Evolutionary conservation across 2,888 invertebrate genomes (phyloP).

Genomic region (Sicus ferrugineus): DNA sequence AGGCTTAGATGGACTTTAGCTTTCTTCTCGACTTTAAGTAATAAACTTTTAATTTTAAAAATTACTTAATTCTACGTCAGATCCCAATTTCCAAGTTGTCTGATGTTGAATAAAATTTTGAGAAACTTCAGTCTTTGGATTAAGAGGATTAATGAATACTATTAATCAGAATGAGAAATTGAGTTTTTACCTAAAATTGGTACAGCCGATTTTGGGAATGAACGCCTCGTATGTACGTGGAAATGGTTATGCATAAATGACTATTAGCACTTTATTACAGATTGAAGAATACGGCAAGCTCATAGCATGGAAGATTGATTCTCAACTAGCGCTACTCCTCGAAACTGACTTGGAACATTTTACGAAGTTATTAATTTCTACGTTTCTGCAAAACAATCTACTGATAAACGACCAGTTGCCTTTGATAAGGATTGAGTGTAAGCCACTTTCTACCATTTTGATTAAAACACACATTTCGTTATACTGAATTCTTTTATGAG

Average conservation of each 20-base stretch:
- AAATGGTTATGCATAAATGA: not conserved
- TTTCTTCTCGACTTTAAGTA: too few species aligned
- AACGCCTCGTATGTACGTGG: not conserved
- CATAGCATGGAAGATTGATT: slow-evolving; percentile 81
- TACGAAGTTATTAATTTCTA: slow-evolving; percentile 73
- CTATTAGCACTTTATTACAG: slow-evolving; percentile 64
- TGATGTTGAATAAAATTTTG: not conserved
- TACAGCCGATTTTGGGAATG: too few species aligned
- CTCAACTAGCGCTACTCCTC: slow-evolving; percentile 77
- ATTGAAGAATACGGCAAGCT: slow-evolving; percentile 81
- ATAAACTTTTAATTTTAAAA: too few species aligned
- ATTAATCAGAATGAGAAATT: too few species aligned
- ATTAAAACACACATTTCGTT: not conserved
- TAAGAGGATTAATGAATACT: not conserved
- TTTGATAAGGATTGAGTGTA: slow-evolving; percentile 81
- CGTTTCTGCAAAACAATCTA: slow-evolving; percentile 76
- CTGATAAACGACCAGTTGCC: slow-evolving; percentile 80
- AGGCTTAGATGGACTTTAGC: too few species aligned
- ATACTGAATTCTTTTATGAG: not conserved
- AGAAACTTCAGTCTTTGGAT: not conserved
- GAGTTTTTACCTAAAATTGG: too few species aligned
- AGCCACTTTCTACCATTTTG: too few species aligned
- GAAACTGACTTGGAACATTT: slow-evolving; percentile 81
- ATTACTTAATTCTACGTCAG: too few species aligned
- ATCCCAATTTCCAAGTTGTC: too few species aligned